Base-by-base conservation (phyloP, 1,140 invertebrate species). In the Diabrotica undecimpunctata region DNA sequence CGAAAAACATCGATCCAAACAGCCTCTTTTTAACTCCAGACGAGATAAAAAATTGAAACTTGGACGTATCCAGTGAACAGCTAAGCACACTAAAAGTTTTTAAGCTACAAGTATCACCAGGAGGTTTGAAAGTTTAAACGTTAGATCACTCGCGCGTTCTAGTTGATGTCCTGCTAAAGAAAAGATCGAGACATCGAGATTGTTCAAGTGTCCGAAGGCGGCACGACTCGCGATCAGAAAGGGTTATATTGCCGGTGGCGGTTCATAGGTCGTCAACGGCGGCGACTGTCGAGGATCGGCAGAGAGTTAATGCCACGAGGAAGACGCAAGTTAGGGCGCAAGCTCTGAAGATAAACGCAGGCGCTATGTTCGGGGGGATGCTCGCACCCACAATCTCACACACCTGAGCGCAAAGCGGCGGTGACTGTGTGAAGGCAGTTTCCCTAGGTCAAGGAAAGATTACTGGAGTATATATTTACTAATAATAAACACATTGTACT, bases 281-380 rank as follows among this genome's bases (percentile, higher is more conserved):
- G 76, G 77, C 76, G 76, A 77, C 75, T 76, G 73, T 73, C 72
- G 74, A 75, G 73, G 67, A 69, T 72, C 69, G 73, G 73, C 68
- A 73, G 64, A 67, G 72, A 65, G 65, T 66, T 69, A 65, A 67
- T 70, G 71, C 75, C 76, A 77, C 76, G 76, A 73, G 75, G 76
- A 66, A 66, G 69, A 66, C 66, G 67, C 58, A 58, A 54, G 61
- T 64, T 54, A 66, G 66, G 68, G 67, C 66, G 68, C 58, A 58
- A 54, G 62, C 66, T 58, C 65, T 38, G 68, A 73, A 72, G 74
- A 74, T 55, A 60, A 41, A 69, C 66, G 73, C 74, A 50, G 56
- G 72, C 73, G 72, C 72, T 64, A 14, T 46, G 62, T 66, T 65
- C 61, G 51, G 54, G 37, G 66, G 68, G 66, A 56, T 66, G 66